A percentile compares a stretch with the other conserved stretches of the same genome.
These are phyloP conservation scores for Anthoscopus minutus DNA, from an alignment of 2,113 vertebrate species.

Conservation along the genomic window DNA sequence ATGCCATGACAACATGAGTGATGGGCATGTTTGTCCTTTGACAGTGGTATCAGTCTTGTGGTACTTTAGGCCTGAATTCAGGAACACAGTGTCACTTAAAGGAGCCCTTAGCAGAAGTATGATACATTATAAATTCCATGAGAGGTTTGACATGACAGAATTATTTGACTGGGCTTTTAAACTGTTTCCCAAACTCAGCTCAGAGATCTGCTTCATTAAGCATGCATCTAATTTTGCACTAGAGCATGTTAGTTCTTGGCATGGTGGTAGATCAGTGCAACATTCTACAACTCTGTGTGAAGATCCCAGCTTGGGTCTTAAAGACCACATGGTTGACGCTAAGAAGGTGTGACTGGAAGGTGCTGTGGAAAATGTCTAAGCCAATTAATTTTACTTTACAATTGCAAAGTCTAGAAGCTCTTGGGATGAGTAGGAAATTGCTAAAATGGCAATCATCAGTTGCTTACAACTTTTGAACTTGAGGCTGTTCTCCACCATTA, in stretches of 20 bases:
- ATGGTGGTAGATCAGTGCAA: background rate
- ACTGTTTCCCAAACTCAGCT: background rate
- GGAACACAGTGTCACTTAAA: background rate
- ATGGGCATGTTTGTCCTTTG: background rate
- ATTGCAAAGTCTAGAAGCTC: background rate
- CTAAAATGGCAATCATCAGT: background rate
- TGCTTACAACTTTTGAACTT: background rate
- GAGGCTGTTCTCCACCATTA: background rate
- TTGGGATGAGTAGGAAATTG: background rate
- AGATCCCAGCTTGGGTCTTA: background rate
- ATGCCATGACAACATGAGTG: background rate
- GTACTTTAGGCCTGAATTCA: background rate
- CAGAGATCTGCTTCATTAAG: background rate
- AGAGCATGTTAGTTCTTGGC: background rate
- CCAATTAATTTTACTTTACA: background rate
- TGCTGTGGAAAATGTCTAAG: background rate
- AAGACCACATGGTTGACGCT: background rate
- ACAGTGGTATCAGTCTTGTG: background rate
- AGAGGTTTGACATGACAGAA: background rate
- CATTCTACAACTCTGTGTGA: background rate
- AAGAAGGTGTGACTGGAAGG: background rate
- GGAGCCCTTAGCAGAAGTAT: background rate
- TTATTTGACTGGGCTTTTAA: background rate
- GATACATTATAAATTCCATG: background rate
- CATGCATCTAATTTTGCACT: background rate